Evolutionary conservation across 2,113 vertebrate species (phyloP), one percentile per base, ranked within the genome.

Genomic region (Holacanthus passer): DNA sequence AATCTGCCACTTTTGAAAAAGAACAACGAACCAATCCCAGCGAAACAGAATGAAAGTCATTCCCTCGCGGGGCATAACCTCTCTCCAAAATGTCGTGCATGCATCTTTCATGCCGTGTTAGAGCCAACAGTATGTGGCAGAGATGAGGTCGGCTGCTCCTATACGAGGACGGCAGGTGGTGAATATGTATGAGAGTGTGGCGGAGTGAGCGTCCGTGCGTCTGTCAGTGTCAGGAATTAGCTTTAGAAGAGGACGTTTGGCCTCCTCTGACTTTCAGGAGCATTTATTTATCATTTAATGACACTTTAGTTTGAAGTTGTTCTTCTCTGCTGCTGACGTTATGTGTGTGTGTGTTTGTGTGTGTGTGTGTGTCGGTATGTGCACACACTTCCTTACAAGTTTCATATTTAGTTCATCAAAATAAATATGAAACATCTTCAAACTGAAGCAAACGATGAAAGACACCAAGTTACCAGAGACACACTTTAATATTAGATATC

Each of bases 151-250:
- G 1, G 5, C 29, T 55, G 70, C 75, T 7, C 55, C 75, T 37
- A n/a, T 52, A n/a, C 58, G 63, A 68, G 56, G 45, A 53, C 69
- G 72, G 69, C 69, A 65, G 75, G 39, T 70, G 79, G 50, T 83
- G 53, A 83, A 83, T 87, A 87, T 87, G 81, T 63, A 87, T 87
- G 72, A 67, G 47, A 16, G 47, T 5, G 24, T 31, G 72, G 37
- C 66, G 48, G 31, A 58, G 20, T 56, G 39, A 50, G 27, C 27
- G 16, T 64, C 37, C 66, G 27, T 84, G 43, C 53, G 53, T 65
- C 14, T 52, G 53, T 52, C 37, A 48, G 22, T 17, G n/a, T 32
- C 1, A 63, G 6, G 27, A 63, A 50, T 76, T 39, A n/a, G 19
- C 13, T 52, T 69, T 16, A 12, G 5, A 53, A 17, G 22, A 20